Evolutionary conservation across 2,888 invertebrate genomes (phyloP).

Genomic region (Lucinisca nassula): DNA sequence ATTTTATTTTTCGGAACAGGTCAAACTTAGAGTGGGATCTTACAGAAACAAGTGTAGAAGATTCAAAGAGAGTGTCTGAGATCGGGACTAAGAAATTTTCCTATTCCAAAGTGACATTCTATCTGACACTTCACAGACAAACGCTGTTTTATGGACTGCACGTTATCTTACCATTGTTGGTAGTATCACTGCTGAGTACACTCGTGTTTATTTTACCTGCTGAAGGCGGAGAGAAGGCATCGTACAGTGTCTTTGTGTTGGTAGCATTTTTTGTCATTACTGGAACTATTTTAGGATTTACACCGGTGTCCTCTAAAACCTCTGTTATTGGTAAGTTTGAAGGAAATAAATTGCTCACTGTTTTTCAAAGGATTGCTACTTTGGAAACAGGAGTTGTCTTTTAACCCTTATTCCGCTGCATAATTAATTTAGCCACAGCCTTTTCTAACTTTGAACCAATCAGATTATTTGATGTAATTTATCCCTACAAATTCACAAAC

Average conservation of each 20-base stretch:
- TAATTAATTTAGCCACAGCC: too few species aligned
- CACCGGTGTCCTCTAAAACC: conserved; percentile 31
- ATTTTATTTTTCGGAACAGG: conserved; percentile 13
- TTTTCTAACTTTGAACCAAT: too few species aligned
- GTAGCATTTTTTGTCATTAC: conserved; percentile 30
- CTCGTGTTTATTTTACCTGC: conserved; percentile 59
- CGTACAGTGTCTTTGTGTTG: conserved; percentile 35
- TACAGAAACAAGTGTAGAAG: neutral
- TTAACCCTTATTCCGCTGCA: too few species aligned
- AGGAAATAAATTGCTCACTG: too few species aligned
- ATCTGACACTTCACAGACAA: conserved; percentile 28
- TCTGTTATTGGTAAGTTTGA: conserved; percentile 45
- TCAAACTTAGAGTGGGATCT: conserved; percentile 51
- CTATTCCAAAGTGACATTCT: conserved; percentile 49
- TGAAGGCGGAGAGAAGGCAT: conserved; percentile 55
- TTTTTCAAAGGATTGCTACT: too few species aligned
- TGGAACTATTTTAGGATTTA: neutral
- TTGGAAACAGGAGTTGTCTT: too few species aligned
- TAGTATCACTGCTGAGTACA: conserved; percentile 45
- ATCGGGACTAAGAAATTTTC: neutral
- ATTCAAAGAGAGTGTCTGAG: neutral
- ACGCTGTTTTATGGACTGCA: conserved; percentile 36
- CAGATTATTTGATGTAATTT: too few species aligned
- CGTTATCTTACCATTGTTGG: conserved; percentile 39
- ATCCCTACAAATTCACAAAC: too few species aligned